These are phyloP conservation scores for Peucedramus taeniatus DNA, from an alignment of 2,113 vertebrate genomes.

Conservation along the genomic window DNA sequence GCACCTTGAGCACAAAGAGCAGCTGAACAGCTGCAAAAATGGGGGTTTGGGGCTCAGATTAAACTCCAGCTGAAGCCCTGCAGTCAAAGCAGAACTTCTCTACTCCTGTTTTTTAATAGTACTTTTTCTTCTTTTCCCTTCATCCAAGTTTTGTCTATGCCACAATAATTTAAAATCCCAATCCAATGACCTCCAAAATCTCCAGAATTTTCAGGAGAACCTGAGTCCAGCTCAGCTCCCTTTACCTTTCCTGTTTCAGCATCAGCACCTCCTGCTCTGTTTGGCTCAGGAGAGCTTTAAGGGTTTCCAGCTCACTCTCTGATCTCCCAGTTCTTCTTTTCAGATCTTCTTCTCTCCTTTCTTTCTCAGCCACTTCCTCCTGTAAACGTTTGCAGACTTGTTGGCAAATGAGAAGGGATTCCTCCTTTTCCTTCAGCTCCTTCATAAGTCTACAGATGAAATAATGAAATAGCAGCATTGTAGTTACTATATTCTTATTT, in stretches of 20 bases:
- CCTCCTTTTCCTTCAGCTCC: slow-evolving; percentile 82
- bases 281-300: slow-evolving; percentile 69
- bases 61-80: neutral
- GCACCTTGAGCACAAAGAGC: neutral
- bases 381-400: slow-evolving; percentile 71
- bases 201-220: neutral
- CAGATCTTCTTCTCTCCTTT: slow-evolving; percentile 74
- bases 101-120: neutral
- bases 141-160: neutral
- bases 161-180: neutral
- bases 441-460: slow-evolving; percentile 74
- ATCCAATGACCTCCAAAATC: neutral
- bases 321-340: slow-evolving; percentile 65
- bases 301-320: slow-evolving; percentile 75
- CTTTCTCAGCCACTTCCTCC: slow-evolving; percentile 78
- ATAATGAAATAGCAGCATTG: neutral
- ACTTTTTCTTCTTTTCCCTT: neutral
- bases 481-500: neutral
- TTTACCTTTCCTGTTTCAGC: slow-evolving; percentile 82
- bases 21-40: neutral
- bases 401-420: slow-evolving; percentile 70
- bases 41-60: neutral
- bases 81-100: neutral
- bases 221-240: neutral
- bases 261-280: slow-evolving; percentile 71